phyloP scores from a whole-genome alignment of 2,797 vertebrate species.

The Tachyglossus aculeatus region DNA sequence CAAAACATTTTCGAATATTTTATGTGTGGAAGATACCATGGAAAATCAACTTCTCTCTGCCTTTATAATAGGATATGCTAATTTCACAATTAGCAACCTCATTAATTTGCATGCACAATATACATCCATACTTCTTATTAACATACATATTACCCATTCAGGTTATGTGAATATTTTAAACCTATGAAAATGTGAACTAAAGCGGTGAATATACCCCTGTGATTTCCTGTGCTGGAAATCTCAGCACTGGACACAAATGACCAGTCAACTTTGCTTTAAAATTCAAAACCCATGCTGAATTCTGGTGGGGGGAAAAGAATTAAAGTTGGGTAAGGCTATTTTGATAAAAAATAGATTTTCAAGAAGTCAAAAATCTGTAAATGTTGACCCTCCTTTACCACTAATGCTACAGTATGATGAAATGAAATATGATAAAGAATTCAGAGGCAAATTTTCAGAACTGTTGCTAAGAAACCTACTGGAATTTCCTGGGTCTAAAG shows the following conservation, averaged over 20 bases:
- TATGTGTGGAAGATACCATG: background rate
- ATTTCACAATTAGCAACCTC: slow-evolving; percentile 1
- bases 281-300: slow-evolving; percentile 9
- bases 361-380: slow-evolving; percentile 47
- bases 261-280: slow-evolving; percentile 25
- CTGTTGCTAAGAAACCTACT: slow-evolving; percentile 38
- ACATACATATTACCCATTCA: slow-evolving; percentile 11
- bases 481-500: slow-evolving; percentile 36
- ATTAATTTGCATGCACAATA: background rate
- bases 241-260: slow-evolving; percentile 8
- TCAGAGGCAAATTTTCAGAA: slow-evolving; percentile 45
- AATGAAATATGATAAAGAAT: too few species aligned
- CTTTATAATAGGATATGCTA: background rate
- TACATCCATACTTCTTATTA: slow-evolving; percentile 1
- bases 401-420: too few species aligned
- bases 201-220: background rate
- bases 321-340: background rate
- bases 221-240: slow-evolving; percentile 27
- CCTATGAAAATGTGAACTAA: slow-evolving; percentile 17
- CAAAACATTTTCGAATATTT: background rate
- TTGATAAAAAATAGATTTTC: slow-evolving; percentile 41
- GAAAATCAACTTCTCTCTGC: background rate
- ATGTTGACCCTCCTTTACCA: too few species aligned
- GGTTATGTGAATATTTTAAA: slow-evolving; percentile 13
- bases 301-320: slow-evolving; percentile 8